phyloP scores from a whole-genome alignment of 1,140 invertebrate genomes.

The Dufourea novaeangliae region DNA sequence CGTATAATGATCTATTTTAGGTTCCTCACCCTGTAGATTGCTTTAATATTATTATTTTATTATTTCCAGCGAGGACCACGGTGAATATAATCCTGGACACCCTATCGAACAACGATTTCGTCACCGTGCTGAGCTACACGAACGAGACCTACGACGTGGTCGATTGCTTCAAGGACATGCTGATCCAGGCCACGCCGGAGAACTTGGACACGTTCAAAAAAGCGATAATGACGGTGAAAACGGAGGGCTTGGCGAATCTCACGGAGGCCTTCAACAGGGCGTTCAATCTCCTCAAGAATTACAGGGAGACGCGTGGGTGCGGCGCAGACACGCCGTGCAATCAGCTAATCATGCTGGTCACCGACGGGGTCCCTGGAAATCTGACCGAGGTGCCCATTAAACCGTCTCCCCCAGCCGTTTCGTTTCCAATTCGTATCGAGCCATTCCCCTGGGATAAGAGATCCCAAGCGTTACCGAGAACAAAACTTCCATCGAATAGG shows the following conservation, averaged over 20 bases:
- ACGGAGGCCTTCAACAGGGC: conserved; percentile 91
- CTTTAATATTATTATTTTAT: conserved; percentile 5
- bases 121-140: conserved; percentile 94
- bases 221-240: conserved; percentile 86
- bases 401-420: background rate
- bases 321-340: conserved; percentile 88
- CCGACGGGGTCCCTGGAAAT: conserved; percentile 97
- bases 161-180: conserved; percentile 89
- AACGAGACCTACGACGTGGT: conserved; percentile 86
- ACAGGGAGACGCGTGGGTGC: conserved; percentile 83
- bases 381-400: conserved; percentile 84
- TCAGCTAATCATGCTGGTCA: conserved; percentile 99
- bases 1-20: too few species aligned
- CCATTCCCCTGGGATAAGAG: too few species aligned
- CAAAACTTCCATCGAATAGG: too few species aligned
- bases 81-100: conserved; percentile 95
- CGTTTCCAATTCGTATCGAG: background rate
- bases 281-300: conserved; percentile 91
- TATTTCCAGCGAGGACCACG: conserved; percentile 85
- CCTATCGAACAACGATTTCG: conserved; percentile 98
- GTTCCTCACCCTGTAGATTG: too few species aligned
- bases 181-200: conserved; percentile 96
- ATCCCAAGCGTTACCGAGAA: too few species aligned
- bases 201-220: conserved; percentile 91
- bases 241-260: conserved; percentile 93